These are phyloP conservation scores for Albula goreensis DNA, from an alignment of 2,113 vertebrate genomes.

Conservation along the genomic window DNA sequence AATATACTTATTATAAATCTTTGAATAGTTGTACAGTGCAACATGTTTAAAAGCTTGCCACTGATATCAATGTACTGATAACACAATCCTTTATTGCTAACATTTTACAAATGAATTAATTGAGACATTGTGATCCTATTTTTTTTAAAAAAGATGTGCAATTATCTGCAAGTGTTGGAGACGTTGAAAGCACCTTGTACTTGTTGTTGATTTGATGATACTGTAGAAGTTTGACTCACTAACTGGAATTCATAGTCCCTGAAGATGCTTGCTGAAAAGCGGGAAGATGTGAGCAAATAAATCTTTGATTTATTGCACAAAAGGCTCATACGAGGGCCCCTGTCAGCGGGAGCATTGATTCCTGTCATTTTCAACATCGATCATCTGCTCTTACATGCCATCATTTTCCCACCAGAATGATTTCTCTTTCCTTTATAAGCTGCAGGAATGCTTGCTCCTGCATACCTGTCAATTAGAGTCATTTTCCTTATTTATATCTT, in stretches of 20 bases:
- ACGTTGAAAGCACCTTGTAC: background rate
- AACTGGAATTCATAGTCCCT: background rate
- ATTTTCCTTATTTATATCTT: background rate
- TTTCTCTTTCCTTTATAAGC: background rate
- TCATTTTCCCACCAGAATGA: background rate
- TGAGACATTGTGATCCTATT: background rate
- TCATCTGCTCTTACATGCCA: background rate
- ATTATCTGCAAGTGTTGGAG: too few species aligned
- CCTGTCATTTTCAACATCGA: slow-evolving; percentile 2
- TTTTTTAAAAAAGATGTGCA: background rate
- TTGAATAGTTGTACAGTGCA: background rate
- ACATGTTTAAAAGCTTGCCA: background rate
- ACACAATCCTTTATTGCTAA: background rate
- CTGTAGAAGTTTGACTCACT: too few species aligned
- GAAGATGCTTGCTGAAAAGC: slow-evolving; percentile 26
- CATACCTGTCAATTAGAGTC: background rate
- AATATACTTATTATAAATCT: background rate
- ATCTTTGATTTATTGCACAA: background rate
- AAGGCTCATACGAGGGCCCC: background rate
- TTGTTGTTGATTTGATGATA: background rate
- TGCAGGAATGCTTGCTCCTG: background rate
- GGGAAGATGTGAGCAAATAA: background rate
- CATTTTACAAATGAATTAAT: background rate
- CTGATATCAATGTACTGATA: background rate
- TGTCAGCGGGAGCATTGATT: background rate